phyloP scores from a whole-genome alignment of 2,113 vertebrate species.

The Antechinus flavipes region DNA sequence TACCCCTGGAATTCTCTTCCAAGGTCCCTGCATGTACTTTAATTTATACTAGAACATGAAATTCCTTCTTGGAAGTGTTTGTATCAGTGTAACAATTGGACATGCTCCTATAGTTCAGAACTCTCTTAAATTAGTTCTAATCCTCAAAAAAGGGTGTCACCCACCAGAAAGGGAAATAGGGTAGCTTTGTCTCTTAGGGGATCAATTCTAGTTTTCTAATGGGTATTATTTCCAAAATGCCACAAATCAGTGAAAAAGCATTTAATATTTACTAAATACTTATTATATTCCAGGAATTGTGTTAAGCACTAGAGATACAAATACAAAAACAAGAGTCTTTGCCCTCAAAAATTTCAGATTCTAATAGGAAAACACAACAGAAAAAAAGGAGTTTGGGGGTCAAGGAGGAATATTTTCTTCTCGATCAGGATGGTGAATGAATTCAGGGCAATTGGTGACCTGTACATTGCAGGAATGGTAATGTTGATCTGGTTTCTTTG shows the following conservation, averaged over 20 bases:
- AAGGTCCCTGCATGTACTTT: constrained; percentile 22
- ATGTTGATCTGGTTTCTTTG: not conserved
- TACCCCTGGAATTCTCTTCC: constrained; percentile 25
- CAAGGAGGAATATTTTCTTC: not conserved
- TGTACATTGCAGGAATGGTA: not conserved
- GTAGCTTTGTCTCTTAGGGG: constrained; percentile 30
- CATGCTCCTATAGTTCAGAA: not conserved
- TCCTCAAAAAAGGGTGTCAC: not conserved
- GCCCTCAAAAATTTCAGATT: not conserved
- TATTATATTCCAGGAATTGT: not conserved
- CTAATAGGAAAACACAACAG: not conserved
- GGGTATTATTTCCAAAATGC: not conserved
- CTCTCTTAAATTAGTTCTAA: not conserved
- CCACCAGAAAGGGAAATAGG: not conserved
- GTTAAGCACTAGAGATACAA: not conserved
- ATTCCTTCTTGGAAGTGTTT: constrained; percentile 26
- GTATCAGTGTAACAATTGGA: no score
- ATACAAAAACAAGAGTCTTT: not conserved
- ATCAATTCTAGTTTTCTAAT: not conserved
- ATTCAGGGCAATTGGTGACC: not conserved
- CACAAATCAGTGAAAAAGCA: not conserved
- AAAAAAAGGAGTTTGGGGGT: not conserved
- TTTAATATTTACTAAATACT: not conserved
- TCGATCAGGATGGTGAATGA: not conserved
- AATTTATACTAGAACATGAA: not conserved